A percentile compares a stretch with the other conserved stretches of the same genome.
phyloP scores from a whole-genome alignment of 2,888 invertebrate genomes.

The Cantharis flavilabris region DNA sequence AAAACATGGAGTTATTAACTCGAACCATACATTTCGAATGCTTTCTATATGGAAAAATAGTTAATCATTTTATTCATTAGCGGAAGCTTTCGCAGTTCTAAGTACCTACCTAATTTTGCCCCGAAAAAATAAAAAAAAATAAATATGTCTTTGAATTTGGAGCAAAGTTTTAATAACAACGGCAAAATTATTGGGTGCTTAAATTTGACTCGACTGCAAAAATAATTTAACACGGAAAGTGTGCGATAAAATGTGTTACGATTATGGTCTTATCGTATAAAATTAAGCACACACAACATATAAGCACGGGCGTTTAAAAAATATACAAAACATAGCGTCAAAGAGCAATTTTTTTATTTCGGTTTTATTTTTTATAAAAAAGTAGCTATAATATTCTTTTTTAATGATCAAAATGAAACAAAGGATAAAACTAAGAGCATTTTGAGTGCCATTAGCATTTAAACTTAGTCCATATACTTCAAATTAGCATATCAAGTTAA shows the following conservation, averaged over 20 bases:
- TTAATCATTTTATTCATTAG: neutral
- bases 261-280: neutral
- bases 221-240: neutral
- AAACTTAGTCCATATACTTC: neutral
- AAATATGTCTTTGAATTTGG: neutral
- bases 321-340: neutral
- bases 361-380: neutral
- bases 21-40: neutral
- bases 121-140: neutral
- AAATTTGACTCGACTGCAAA: neutral
- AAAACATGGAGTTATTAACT: conserved; percentile 1
- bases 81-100: neutral
- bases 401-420: neutral
- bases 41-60: neutral
- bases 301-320: neutral
- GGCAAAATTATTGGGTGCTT: neutral
- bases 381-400: neutral
- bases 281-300: neutral
- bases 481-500: neutral
- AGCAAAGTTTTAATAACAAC: neutral
- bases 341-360: neutral
- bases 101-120: no score
- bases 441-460: neutral
- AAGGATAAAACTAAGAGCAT: neutral
- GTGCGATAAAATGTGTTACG: neutral